These are phyloP conservation scores for Thamnophis elegans DNA, from an alignment of 2,797 vertebrate species.

Conservation along the genomic window DNA sequence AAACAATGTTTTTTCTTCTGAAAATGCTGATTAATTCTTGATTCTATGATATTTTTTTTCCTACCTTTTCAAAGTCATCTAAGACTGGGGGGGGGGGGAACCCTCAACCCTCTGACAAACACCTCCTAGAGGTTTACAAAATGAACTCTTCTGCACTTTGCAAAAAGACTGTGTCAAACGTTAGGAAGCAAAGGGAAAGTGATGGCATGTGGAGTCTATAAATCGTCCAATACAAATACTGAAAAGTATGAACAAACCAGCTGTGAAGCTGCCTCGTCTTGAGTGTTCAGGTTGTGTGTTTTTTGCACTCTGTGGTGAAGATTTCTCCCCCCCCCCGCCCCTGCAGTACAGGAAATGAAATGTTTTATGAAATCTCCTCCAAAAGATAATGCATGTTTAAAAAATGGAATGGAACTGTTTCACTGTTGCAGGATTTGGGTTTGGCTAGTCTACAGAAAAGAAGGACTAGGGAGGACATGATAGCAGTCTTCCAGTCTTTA, in stretches of 20 bases:
- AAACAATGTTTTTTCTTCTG: background rate
- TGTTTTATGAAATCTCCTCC: background rate
- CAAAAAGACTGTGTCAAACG: constrained; percentile 52
- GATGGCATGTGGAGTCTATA: constrained; percentile 45
- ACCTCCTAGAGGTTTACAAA: constrained; percentile 63
- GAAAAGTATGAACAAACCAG: constrained; percentile 48
- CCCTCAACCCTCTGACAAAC: constrained; percentile 53
- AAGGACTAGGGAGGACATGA: too few relatives aligned
- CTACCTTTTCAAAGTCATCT: constrained; percentile 58
- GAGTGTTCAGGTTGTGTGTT: background rate
- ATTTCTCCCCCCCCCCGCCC: background rate
- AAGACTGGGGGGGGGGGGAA: background rate
- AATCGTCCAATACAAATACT: background rate
- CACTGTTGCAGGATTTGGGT: background rate
- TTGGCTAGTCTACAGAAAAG: too few relatives aligned
- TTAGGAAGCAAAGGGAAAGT: constrained; percentile 54
- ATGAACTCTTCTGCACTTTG: constrained; percentile 58
- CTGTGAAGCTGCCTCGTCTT: background rate
- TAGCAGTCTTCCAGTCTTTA: too few relatives aligned
- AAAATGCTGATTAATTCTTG: constrained; percentile 63
- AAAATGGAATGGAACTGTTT: background rate
- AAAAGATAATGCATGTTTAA: background rate
- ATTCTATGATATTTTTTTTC: constrained; percentile 62
- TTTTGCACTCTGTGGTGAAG: background rate
- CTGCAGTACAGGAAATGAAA: background rate